These are phyloP conservation scores for Caracal caracal DNA, from an alignment of 2,113 vertebrate genomes.

Conservation along the genomic window DNA sequence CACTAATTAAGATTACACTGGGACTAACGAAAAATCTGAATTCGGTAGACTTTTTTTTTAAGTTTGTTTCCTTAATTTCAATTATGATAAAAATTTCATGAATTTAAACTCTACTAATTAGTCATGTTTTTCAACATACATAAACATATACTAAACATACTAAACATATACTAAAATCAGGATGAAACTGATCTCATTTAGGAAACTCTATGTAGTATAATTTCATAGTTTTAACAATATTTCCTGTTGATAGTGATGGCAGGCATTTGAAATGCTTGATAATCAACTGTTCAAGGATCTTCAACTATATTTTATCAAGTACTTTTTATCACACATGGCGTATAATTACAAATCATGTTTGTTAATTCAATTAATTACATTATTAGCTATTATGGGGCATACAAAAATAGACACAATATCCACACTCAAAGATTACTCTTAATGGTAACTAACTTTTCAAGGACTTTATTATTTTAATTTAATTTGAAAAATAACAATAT, in stretches of 20 bases:
- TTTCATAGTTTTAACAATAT: constrained; percentile 11
- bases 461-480: constrained; percentile 10
- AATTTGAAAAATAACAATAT: constrained; percentile 43
- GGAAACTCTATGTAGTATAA: neutral
- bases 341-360: constrained; percentile 9
- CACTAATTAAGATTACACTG: neutral
- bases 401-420: neutral
- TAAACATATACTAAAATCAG: neutral
- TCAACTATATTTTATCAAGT: neutral
- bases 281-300: neutral
- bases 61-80: constrained; percentile 26
- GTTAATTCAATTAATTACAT: constrained; percentile 42
- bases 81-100: constrained; percentile 15
- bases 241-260: neutral
- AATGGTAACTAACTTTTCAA: constrained; percentile 49
- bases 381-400: neutral
- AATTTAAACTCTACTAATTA: neutral
- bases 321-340: neutral
- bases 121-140: neutral
- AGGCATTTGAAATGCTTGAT: constrained; percentile 33
- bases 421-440: neutral
- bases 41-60: neutral
- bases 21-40: constrained; percentile 38
- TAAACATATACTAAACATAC: no score
- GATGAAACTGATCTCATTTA: neutral